phyloP scores from a whole-genome alignment of 2,113 vertebrate genomes.

The Amblyornis subalaris region DNA sequence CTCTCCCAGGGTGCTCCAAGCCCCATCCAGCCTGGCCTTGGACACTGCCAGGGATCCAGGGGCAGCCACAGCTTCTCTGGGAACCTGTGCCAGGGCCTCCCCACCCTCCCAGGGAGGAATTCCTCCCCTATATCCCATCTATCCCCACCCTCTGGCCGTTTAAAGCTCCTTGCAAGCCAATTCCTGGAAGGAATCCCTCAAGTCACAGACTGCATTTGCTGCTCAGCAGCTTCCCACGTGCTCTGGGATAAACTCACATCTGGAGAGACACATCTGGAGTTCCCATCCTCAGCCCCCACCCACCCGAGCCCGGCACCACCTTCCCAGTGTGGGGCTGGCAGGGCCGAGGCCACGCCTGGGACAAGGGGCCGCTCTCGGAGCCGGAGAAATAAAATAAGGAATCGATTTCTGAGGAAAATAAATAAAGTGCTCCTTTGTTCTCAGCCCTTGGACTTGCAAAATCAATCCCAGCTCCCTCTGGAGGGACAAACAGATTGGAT shows the following conservation, averaged over 20 bases:
- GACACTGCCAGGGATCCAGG: background rate
- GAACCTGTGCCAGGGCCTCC: background rate
- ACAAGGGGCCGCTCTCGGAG: background rate
- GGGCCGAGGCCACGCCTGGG: accelerated
- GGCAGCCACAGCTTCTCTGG: background rate
- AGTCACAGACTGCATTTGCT: background rate
- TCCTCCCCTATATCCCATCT: background rate
- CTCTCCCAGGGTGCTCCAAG: background rate
- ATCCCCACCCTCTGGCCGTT: background rate
- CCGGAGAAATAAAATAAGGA: background rate
- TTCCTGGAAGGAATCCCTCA: background rate
- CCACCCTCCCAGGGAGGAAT: background rate
- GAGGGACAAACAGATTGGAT: background rate
- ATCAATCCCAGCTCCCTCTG: background rate
- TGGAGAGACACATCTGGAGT: background rate
- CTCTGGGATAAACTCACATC: background rate
- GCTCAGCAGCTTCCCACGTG: background rate
- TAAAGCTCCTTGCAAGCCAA: background rate
- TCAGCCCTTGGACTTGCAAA: background rate
- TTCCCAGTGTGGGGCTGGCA: accelerated
- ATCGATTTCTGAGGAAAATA: background rate
- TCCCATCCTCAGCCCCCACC: background rate
- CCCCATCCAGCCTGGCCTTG: background rate
- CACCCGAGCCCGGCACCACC: background rate
- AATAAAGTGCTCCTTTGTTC: background rate